Evolutionary conservation across 1,140 invertebrate genomes (phyloP).

Genomic region (Oedothorax gibbosus): DNA sequence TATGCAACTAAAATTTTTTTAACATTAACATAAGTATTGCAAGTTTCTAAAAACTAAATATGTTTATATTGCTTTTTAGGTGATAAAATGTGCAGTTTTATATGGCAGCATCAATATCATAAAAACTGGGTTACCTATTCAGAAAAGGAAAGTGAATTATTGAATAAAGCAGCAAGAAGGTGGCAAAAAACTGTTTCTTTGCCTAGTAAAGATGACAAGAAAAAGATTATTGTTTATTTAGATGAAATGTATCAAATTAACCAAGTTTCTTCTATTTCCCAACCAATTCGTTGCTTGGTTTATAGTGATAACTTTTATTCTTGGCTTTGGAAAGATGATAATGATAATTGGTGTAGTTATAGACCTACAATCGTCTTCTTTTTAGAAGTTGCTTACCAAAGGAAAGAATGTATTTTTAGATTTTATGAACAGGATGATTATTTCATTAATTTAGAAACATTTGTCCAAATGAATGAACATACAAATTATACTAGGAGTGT

Average conservation of each 20-base stretch:
- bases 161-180: constrained; percentile 15
- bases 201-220: constrained; percentile 3
- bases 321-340: constrained; percentile 22
- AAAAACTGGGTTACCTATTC: constrained; percentile 17
- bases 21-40: too few relatives aligned
- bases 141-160: neutral
- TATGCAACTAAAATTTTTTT: too few relatives aligned
- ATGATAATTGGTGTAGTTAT: constrained; percentile 16
- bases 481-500: neutral
- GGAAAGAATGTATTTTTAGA: neutral
- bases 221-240: constrained; percentile 1
- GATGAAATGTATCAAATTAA: constrained; percentile 21
- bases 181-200: constrained; percentile 34
- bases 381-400: constrained; percentile 5
- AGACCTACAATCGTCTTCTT: neutral
- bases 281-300: constrained; percentile 13
- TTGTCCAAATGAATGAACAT: constrained; percentile 8
- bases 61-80: constrained; percentile 5
- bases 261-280: neutral
- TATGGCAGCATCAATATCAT: constrained; percentile 10
- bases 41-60: neutral
- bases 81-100: neutral
- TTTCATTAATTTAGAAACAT: neutral
- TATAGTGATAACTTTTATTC: constrained; percentile 18
- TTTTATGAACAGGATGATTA: constrained; percentile 22